These are phyloP conservation scores for Malurus alboscapulatus DNA, from an alignment of 2,113 vertebrate species.

Conservation along the genomic window DNA sequence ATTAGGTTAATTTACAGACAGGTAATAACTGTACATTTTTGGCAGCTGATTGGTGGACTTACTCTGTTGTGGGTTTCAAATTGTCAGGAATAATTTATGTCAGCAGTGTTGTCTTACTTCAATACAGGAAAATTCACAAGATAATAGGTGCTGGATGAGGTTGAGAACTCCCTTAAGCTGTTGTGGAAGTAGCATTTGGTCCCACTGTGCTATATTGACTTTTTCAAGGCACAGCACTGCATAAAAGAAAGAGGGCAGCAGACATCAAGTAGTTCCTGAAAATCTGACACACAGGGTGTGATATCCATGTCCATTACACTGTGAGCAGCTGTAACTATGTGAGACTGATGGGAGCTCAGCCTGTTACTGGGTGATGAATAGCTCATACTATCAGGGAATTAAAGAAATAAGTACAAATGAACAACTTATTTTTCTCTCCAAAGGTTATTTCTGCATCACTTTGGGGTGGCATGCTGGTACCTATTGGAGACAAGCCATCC, in stretches of 20 bases:
- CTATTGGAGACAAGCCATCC: conserved; percentile 82
- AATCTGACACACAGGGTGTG: neutral
- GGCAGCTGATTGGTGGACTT: neutral
- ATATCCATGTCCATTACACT: neutral
- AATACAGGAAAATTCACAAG: neutral
- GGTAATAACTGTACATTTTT: neutral
- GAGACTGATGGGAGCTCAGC: neutral
- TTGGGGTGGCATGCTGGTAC: conserved; percentile 90
- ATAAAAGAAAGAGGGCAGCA: conserved; percentile 45
- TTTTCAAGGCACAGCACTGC: neutral
- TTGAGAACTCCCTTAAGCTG: neutral
- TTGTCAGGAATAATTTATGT: neutral
- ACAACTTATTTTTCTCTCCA: neutral
- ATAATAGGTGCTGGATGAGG: neutral
- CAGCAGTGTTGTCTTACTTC: neutral
- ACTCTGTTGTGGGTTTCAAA: neutral
- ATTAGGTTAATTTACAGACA: neutral
- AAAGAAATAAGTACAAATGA: neutral
- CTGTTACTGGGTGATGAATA: neutral
- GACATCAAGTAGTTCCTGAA: neutral
- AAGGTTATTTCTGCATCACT: conserved; percentile 90
- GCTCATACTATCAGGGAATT: neutral
- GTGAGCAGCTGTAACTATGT: neutral
- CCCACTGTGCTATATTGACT: neutral
- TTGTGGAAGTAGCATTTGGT: neutral